Evolutionary conservation across 2,888 invertebrate genomes (phyloP).

Genomic region (Cybosia mesomella): DNA sequence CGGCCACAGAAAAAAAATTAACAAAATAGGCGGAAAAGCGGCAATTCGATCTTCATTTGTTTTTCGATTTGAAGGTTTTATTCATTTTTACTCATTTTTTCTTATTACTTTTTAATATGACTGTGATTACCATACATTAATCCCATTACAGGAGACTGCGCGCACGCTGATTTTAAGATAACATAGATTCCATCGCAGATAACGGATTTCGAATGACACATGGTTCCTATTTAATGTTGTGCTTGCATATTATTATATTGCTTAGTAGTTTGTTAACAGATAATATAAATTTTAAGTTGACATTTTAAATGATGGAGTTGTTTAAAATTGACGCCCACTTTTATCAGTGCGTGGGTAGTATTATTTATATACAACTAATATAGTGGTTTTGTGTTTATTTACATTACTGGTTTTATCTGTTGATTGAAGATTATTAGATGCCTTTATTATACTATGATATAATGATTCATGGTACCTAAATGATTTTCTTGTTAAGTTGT

Average conservation of each 20-base stretch:
- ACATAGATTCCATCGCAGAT: slow-evolving; percentile 34
- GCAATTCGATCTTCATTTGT: too few species aligned
- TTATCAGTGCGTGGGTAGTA: slow-evolving; percentile 7
- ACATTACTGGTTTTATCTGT: slow-evolving; percentile 3
- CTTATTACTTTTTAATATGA: slow-evolving; percentile 41
- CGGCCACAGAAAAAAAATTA: too few species aligned
- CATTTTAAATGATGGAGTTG: slow-evolving; percentile 18
- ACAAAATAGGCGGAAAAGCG: too few species aligned
- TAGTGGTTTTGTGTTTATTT: not conserved
- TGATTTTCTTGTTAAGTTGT: not conserved
- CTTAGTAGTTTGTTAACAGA: slow-evolving; percentile 7
- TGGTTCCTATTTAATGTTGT: slow-evolving; percentile 11
- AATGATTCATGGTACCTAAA: slow-evolving; percentile 1
- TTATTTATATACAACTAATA: slow-evolving; percentile 2
- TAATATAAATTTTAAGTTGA: slow-evolving; percentile 14
- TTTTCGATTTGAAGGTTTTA: too few species aligned
- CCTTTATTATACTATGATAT: slow-evolving; percentile 2
- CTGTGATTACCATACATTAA: slow-evolving; percentile 50
- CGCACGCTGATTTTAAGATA: slow-evolving; percentile 38
- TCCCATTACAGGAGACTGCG: slow-evolving; percentile 33
- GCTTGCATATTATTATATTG: slow-evolving; percentile 12
- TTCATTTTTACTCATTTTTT: too few species aligned
- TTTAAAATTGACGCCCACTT: slow-evolving; percentile 20
- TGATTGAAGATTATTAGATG: slow-evolving; percentile 6
- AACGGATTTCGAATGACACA: slow-evolving; percentile 20